A percentile compares a stretch with the other conserved stretches of the same genome.
phyloP scores from a whole-genome alignment of 2,888 invertebrate species.

The Quadriops clusia region DNA sequence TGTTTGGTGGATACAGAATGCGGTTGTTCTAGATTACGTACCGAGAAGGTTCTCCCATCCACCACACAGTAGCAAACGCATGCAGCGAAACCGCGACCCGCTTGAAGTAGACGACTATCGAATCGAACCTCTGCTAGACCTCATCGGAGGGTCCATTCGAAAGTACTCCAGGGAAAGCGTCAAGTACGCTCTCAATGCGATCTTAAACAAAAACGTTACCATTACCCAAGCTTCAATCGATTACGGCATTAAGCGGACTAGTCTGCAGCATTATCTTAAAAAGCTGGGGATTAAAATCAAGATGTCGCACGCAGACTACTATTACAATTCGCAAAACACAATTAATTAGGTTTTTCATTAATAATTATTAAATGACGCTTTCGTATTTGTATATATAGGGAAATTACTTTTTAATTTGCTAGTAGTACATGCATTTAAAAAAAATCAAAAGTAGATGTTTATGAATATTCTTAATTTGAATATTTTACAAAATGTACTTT shows the following conservation, averaged over 20 bases:
- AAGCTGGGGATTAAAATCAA: conserved; percentile 40
- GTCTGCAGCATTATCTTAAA: conserved; percentile 43
- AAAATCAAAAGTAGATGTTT: no score
- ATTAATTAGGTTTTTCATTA: no score
- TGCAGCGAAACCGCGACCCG: conserved; percentile 2
- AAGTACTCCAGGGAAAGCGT: conserved; percentile 40
- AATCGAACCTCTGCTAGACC: conserved; percentile 18
- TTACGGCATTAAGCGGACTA: conserved; percentile 42
- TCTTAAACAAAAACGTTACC: conserved; percentile 40
- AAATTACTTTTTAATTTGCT: no score
- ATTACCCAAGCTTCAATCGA: conserved; percentile 40
- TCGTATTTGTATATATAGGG: no score
- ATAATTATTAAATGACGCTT: no score
- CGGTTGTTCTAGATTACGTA: conserved; percentile 23
- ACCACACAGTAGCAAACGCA: conserved; percentile 21
- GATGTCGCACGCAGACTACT: no score
- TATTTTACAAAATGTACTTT: no score
- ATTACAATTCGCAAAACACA: no score
- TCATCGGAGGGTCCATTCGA: conserved; percentile 21
- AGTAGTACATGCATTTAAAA: no score
- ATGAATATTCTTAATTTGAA: no score
- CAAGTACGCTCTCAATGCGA: conserved; percentile 39
- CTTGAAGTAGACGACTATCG: conserved; percentile 11
- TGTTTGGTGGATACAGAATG: conserved; percentile 25
- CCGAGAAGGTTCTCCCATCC: conserved; percentile 19